Evolutionary conservation across 2,797 vertebrate species (phyloP).

Genomic region (Coendou prehensilis): DNA sequence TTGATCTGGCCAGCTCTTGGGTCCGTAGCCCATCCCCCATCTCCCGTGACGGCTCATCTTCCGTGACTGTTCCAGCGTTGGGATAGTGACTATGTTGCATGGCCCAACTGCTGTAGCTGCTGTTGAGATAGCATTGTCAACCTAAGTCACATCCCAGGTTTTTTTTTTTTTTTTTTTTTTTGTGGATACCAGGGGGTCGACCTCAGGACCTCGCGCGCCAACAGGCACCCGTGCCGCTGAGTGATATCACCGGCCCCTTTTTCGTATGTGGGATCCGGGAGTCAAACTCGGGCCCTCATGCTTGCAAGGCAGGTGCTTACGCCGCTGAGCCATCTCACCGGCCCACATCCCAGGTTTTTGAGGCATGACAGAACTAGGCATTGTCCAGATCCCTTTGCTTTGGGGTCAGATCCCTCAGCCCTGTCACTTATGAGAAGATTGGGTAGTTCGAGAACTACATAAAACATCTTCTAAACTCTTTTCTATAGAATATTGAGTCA

Average conservation of each 20-base stretch:
- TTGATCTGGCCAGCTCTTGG: not conserved
- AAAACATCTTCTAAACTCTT: not conserved
- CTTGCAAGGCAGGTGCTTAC: no score
- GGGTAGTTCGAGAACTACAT: not conserved
- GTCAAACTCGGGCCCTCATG: no score
- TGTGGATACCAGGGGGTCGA: no score
- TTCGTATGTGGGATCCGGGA: no score
- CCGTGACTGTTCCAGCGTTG: not conserved
- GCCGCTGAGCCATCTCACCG: no score
- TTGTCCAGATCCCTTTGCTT: not conserved
- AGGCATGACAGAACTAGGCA: not conserved
- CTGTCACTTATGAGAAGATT: not conserved
- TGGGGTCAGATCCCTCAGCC: not conserved
- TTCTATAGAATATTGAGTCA: not conserved
- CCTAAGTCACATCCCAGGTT: not conserved
- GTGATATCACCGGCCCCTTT: no score
- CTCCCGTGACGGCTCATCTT: not conserved
- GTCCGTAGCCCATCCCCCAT: not conserved
- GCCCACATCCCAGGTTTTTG: not conserved
- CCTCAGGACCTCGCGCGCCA: no score
- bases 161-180: no score
- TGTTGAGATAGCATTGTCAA: not conserved
- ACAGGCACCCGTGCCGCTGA: no score
- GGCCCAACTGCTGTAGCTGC: not conserved
- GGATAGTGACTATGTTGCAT: conserved; percentile 7